phyloP scores from a whole-genome alignment of 2,797 vertebrate genomes.

The Parauchenoglanis punctatus region DNA sequence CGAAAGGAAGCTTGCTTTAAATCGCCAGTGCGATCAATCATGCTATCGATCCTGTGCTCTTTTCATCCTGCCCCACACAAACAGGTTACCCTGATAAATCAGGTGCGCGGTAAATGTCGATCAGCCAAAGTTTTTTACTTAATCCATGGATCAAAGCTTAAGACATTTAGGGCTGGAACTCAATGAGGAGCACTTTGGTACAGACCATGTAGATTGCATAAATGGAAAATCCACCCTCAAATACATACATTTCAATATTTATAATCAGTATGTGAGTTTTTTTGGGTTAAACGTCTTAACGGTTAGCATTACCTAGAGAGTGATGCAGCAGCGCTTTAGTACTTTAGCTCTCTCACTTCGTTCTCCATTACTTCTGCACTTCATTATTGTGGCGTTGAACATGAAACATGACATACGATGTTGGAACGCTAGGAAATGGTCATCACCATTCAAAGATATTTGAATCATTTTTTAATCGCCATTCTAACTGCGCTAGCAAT shows the following conservation, averaged over 20 bases:
- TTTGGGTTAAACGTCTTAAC: neutral
- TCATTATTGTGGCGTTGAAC: neutral
- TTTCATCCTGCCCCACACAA: constrained; percentile 47
- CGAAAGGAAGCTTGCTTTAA: constrained; percentile 62
- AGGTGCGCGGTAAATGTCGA: constrained; percentile 66
- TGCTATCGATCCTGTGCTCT: constrained; percentile 66
- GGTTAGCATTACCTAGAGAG: neutral
- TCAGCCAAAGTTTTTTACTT: constrained; percentile 60
- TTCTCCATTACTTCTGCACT: too few relatives aligned
- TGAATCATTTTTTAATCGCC: neutral
- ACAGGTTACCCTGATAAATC: constrained; percentile 66
- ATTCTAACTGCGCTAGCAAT: neutral
- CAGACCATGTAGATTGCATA: neutral
- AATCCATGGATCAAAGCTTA: constrained; percentile 53
- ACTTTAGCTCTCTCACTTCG: neutral
- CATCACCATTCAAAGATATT: neutral
- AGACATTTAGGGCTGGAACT: neutral
- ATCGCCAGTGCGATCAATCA: constrained; percentile 68
- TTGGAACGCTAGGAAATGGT: neutral
- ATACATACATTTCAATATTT: neutral
- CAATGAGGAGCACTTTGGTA: neutral
- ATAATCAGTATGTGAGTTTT: neutral
- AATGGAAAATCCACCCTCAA: neutral
- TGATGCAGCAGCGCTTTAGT: neutral
- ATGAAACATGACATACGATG: neutral